Evolutionary conservation across 2,888 invertebrate genomes (phyloP), one percentile per base, ranked within the genome.

Genomic region (Stratiomys singularior): DNA sequence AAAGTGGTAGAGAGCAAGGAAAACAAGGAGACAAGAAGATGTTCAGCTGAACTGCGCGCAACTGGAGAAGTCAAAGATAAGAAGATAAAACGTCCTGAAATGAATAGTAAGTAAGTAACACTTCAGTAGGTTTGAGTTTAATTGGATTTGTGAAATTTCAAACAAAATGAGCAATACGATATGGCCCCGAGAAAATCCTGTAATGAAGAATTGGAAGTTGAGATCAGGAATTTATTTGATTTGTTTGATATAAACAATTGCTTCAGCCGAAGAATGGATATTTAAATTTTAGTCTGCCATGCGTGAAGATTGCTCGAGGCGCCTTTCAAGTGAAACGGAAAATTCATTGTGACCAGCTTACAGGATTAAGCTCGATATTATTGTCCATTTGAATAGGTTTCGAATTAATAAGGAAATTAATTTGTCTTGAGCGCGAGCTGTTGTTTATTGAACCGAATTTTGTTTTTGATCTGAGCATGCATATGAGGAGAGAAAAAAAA

Each of bases 61-160:
- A 37, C 37, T 37, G 37, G 37, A 9, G 9, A 37, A 37, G 37
- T 37, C 37, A 37, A 37, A 37, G 37, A 37, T 37, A 52, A 52
- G 52, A 52, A 13, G 4, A 52, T 52, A n/a, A 18, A 13, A 52
- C 18, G 15, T 52, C 52, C 18, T 4, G 15, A 52, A 52, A 13
- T 52, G 52, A 37, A 52, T 52, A 52, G 52, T 18, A 52, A 52
- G 52, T 18, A 52, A 18, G 28, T 74, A 74, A 60, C 74, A 74
- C 74, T 74, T 60, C 21, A 74, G 37, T 60, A 30, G 74, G 23
- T 58, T 74, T 58, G n/a, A 74, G 30, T 25, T 74, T 74, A 74
- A 74, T 74, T 74, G 74, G 74, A 60, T 74, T 58, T 37, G 30
- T 9, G 44, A 58, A 74, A 52, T 74, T 74, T 74, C n/a, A 52